These are phyloP conservation scores for Oscheius myriophilus DNA, from an alignment of 2,888 invertebrate genomes.

Conservation along the genomic window DNA sequence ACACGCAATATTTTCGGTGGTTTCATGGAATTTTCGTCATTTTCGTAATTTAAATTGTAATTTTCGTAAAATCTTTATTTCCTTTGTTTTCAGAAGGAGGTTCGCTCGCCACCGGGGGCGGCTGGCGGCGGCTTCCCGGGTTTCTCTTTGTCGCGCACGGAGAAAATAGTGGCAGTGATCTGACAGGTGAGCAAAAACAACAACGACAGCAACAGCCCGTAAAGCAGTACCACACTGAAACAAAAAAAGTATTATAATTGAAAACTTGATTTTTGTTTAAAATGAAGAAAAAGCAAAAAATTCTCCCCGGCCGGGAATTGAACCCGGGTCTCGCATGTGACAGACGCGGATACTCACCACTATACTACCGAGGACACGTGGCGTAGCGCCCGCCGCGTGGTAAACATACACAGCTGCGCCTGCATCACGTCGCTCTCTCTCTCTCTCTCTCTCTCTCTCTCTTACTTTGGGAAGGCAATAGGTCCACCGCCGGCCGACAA, in stretches of 20 bases:
- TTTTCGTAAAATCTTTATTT: not conserved
- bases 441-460: no score
- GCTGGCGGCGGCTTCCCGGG: slow-evolving; percentile 15
- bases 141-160: slow-evolving; percentile 26
- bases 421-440: no score
- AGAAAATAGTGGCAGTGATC: slow-evolving; percentile 35
- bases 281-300: slow-evolving; percentile 12
- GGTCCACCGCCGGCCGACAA: slow-evolving; percentile 19
- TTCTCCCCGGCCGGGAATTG: slow-evolving; percentile 68
- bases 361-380: slow-evolving; percentile 63
- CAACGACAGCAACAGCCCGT: slow-evolving; percentile 36
- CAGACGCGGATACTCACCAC: slow-evolving; percentile 69
- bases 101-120: slow-evolving; percentile 34
- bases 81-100: slow-evolving; percentile 36
- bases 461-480: slow-evolving; percentile 16
- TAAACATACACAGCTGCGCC: no score
- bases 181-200: slow-evolving; percentile 37
- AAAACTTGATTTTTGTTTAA: no score
- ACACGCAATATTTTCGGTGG: no score
- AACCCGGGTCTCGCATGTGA: slow-evolving; percentile 69
- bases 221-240: slow-evolving; percentile 43
- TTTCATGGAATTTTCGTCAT: no score
- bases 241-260: no score
- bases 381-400: no score
- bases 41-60: no score